Percentiles rank a stretch among this genome's conserved stretches.
These are phyloP conservation scores for Actinemys pallida DNA, from an alignment of 2,113 vertebrate genomes.

Conservation along the genomic window DNA sequence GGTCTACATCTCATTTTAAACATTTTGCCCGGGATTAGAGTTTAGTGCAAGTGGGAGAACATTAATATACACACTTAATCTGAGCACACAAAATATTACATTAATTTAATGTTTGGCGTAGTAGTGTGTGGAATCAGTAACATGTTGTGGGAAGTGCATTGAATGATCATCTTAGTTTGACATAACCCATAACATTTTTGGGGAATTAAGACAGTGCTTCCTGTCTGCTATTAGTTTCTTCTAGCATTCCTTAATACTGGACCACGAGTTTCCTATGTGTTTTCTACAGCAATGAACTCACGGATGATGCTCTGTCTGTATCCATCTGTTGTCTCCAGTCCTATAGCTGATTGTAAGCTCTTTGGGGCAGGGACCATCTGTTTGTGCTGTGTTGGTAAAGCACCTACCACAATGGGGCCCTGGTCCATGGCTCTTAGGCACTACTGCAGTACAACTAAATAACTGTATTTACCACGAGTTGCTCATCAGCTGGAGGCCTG, in stretches of 20 bases:
- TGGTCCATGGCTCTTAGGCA: neutral
- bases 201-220: neutral
- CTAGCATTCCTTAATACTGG: neutral
- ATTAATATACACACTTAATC: neutral
- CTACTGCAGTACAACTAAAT: neutral
- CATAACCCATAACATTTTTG: no score
- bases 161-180: neutral
- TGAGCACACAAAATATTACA: no score
- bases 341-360: neutral
- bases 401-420: neutral
- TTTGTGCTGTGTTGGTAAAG: neutral
- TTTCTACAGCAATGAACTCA: neutral
- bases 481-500: neutral
- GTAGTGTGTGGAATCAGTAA: neutral
- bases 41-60: neutral
- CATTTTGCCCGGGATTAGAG: neutral
- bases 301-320: neutral
- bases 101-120: neutral
- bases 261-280: neutral
- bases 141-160: neutral
- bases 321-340: neutral
- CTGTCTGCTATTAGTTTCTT: neutral
- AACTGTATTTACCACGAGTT: neutral
- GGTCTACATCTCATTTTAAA: neutral
- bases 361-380: neutral